These are phyloP conservation scores for Sphaerophoria taeniata DNA, from an alignment of 2,888 invertebrate species.

Conservation along the genomic window DNA sequence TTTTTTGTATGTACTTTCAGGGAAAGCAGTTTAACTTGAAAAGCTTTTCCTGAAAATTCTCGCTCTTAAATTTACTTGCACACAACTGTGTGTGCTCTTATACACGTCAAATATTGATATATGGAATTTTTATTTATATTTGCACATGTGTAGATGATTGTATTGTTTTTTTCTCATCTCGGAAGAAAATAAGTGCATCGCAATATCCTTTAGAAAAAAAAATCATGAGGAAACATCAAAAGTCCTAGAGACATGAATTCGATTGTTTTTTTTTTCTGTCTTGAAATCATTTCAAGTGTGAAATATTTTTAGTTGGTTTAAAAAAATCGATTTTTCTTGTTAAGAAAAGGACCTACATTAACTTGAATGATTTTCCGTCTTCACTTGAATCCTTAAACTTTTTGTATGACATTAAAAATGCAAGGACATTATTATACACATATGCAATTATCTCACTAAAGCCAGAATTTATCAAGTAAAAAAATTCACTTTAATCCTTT, in stretches of 20 bases:
- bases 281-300: background rate
- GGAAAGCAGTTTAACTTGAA: conserved; percentile 28
- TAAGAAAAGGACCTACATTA: conserved; percentile 45
- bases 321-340: conserved; percentile 52
- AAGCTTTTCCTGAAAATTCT: conserved; percentile 50
- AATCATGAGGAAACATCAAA: background rate
- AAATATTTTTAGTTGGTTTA: background rate
- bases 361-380: conserved; percentile 16
- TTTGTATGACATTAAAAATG: conserved; percentile 27
- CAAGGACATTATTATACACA: conserved; percentile 24
- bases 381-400: background rate
- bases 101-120: conserved; percentile 19
- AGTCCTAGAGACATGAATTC: conserved; percentile 2
- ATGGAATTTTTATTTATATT: conserved; percentile 35
- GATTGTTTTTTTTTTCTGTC: conserved; percentile 12
- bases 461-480: background rate
- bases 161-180: conserved; percentile 46
- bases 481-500: conserved; percentile 5
- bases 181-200: conserved; percentile 47
- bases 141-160: conserved; percentile 50
- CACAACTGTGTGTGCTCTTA: conserved; percentile 34
- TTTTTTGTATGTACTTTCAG: conserved; percentile 1
- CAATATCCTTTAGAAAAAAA: conserved; percentile 26
- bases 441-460: background rate
- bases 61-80: conserved; percentile 46